These are phyloP conservation scores for Scaptodrosophila lebanonensis DNA, from an alignment of 1,140 invertebrate species.

Conservation along the genomic window DNA sequence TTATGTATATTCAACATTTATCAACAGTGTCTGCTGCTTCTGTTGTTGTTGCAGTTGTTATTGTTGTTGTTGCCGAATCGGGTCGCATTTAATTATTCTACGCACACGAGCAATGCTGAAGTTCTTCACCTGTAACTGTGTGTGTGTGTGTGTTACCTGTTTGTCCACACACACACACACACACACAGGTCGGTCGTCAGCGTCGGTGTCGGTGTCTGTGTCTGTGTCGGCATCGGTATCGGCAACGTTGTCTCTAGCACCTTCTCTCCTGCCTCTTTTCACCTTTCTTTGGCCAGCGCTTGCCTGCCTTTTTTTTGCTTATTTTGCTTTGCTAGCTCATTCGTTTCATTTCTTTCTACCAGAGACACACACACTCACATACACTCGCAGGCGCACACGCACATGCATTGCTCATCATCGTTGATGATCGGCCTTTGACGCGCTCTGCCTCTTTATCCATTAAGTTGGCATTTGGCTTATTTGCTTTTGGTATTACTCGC, in stretches of 20 bases:
- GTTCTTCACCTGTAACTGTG: no score
- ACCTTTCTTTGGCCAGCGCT: constrained; percentile 48
- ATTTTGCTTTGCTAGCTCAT: constrained; percentile 36
- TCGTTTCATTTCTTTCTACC: constrained; percentile 22
- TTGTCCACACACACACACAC: constrained; percentile 42
- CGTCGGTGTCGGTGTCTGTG: constrained; percentile 14
- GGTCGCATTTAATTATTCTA: constrained; percentile 63
- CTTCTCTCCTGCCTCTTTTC: constrained; percentile 62
- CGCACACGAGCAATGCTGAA: constrained; percentile 16
- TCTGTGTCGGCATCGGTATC: constrained; percentile 5
- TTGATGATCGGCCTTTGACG: neutral
- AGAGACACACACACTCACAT: constrained; percentile 1
- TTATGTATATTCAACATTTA: constrained; percentile 3
- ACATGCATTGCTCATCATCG: constrained; percentile 14
- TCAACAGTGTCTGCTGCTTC: constrained; percentile 16
- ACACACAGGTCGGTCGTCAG: constrained; percentile 3
- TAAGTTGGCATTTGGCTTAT: constrained; percentile 39
- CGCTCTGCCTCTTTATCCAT: constrained; percentile 29
- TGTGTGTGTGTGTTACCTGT: constrained; percentile 10
- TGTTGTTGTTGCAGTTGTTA: constrained; percentile 7
- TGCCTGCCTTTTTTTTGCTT: constrained; percentile 1
- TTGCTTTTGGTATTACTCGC: no score
- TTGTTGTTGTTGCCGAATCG: constrained; percentile 37
- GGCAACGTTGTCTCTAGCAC: constrained; percentile 21
- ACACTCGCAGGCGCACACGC: constrained; percentile 1